phyloP scores from a whole-genome alignment of 2,888 invertebrate species.

The Ceriagrion tenellum region DNA sequence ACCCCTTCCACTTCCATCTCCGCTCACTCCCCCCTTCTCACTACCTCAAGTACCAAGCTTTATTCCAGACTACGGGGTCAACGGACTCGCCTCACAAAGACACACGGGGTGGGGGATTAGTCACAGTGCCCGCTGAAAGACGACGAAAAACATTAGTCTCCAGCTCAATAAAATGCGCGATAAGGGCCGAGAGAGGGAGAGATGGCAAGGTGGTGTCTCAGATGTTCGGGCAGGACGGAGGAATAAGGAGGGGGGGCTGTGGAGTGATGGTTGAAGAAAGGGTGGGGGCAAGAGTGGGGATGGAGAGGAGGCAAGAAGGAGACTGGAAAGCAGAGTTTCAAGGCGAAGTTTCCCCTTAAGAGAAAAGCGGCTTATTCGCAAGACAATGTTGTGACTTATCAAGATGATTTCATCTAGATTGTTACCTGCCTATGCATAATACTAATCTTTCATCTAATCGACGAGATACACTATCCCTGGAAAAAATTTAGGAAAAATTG shows the following conservation, averaged over 20 bases:
- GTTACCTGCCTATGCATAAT: background rate
- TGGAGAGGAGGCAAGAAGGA: background rate
- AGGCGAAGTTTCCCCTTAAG: background rate
- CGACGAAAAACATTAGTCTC: constrained; percentile 12
- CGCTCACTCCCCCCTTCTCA: background rate
- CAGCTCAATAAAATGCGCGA: constrained; percentile 5
- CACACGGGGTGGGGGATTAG: background rate
- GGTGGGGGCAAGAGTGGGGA: background rate
- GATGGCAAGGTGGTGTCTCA: background rate
- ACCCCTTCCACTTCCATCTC: background rate
- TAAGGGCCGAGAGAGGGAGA: background rate
- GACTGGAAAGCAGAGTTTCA: background rate
- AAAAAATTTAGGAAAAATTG: too few species aligned
- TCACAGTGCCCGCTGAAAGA: background rate
- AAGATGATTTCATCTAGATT: background rate
- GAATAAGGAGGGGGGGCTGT: background rate
- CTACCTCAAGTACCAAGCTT: background rate
- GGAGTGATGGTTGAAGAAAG: background rate
- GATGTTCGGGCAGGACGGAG: background rate
- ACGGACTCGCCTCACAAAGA: background rate
- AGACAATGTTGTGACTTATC: background rate
- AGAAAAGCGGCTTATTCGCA: background rate
- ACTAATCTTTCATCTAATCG: too few species aligned
- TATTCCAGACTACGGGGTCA: background rate
- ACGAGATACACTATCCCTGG: too few species aligned